phyloP scores from a whole-genome alignment of 1,140 invertebrate species.

The Drosophila kanapiae region DNA sequence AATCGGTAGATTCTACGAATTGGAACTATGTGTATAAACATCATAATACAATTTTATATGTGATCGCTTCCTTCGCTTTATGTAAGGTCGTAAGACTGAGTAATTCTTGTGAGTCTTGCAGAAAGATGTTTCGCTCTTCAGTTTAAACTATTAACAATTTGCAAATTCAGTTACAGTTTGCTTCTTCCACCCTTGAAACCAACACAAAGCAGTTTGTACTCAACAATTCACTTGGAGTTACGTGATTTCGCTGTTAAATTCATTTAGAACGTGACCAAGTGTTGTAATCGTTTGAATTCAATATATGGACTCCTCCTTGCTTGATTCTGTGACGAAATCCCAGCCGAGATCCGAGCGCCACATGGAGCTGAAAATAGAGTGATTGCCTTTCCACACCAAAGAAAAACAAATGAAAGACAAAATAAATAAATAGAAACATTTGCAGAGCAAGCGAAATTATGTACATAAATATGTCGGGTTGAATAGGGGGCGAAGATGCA shows the following conservation, averaged over 20 bases:
- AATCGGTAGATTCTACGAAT: constrained; percentile 6
- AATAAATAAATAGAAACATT: constrained; percentile 51
- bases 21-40: constrained; percentile 2
- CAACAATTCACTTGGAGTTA: constrained; percentile 18
- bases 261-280: constrained; percentile 27
- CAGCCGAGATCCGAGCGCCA: constrained; percentile 19
- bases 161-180: neutral
- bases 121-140: neutral
- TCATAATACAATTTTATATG: neutral
- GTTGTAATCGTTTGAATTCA: constrained; percentile 4
- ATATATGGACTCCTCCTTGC: constrained; percentile 18
- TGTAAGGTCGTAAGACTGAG: too few species aligned
- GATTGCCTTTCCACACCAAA: constrained; percentile 43
- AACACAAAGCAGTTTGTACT: neutral
- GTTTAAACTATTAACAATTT: neutral
- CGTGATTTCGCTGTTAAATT: constrained; percentile 20
- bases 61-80: constrained; percentile 2
- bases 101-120: neutral
- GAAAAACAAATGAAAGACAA: constrained; percentile 45
- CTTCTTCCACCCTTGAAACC: neutral
- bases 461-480: constrained; percentile 41
- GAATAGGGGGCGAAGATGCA: constrained; percentile 34
- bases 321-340: constrained; percentile 11
- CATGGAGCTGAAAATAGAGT: constrained; percentile 52
- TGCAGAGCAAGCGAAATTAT: constrained; percentile 23